Percentiles rank a stretch among this genome's conserved stretches.
These are phyloP conservation scores for Rotaria magnacalcarata DNA, from an alignment of 2,888 invertebrate species.

Conservation along the genomic window DNA sequence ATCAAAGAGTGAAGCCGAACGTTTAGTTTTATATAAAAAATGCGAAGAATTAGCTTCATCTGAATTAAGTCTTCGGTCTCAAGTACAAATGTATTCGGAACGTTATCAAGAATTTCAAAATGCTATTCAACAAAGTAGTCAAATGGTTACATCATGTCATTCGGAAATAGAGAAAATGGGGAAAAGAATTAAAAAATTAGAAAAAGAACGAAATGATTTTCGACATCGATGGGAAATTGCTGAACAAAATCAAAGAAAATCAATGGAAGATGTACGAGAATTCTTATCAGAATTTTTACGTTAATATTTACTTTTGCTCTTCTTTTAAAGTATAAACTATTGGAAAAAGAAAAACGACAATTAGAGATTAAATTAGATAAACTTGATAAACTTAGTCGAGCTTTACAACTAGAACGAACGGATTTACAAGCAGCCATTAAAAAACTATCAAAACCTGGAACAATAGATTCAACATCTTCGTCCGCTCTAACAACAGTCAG, in stretches of 20 bases:
- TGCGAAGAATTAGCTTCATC: slow-evolving; percentile 68
- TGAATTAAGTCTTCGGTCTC: slow-evolving; percentile 69
- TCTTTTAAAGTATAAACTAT: neutral
- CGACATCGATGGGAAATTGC: slow-evolving; percentile 78
- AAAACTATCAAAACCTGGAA: neutral
- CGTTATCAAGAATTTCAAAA: slow-evolving; percentile 86
- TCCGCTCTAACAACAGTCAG: neutral
- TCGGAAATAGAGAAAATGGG: slow-evolving; percentile 83
- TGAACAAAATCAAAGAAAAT: slow-evolving; percentile 67
- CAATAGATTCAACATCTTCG: neutral
- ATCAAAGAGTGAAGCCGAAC: slow-evolving; percentile 38
- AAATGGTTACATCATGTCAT: slow-evolving; percentile 77
- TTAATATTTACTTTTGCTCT: neutral
- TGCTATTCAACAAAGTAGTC: slow-evolving; percentile 77
- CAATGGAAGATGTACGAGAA: slow-evolving; percentile 71
- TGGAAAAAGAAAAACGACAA: slow-evolving; percentile 63
- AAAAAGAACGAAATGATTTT: slow-evolving; percentile 79
- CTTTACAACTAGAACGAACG: slow-evolving; percentile 65
- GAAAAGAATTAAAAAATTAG: slow-evolving; percentile 76
- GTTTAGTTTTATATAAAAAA: slow-evolving; percentile 52
- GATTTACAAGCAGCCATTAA: slow-evolving; percentile 44
- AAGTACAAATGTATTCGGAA: slow-evolving; percentile 71
- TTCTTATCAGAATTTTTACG: slow-evolving; percentile 43
- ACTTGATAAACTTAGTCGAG: slow-evolving; percentile 74
- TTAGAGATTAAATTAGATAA: slow-evolving; percentile 70